Evolutionary conservation across 2,888 invertebrate genomes (phyloP), one percentile per base, ranked within the genome.

Genomic region (Helicoverpa assulta): DNA sequence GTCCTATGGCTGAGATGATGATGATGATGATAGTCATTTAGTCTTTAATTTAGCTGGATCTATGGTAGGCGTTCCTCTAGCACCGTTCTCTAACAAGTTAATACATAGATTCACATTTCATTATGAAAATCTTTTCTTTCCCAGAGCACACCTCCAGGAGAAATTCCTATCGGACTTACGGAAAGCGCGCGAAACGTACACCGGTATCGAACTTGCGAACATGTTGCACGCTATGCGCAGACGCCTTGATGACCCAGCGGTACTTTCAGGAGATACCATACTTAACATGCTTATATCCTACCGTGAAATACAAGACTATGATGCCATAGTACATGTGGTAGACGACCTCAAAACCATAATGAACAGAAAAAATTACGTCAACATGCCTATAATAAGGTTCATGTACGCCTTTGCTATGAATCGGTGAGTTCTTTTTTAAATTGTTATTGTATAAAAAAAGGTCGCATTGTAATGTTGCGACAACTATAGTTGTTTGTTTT

Each of bases 351-450:
- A 98, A 89, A 98, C 98, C 2, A 97, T 99, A 76, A 99, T 99
- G 81, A 98, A 98, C 85, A 97, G 98, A 76, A 98, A 98, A 88
- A 98, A 98, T 90, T 98, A 98, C 90, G 97, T 98, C 40, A 98
- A 98, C 88, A 98, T 99, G 73, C 98, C 98, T 18, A 98, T 98
- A 78, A 99, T 99, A 88, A 97, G 98, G 91, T 98, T 98, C 92
- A 96, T 99, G 84, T 99, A 99, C 93, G 99, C 99, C 2, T 99
- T 99, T 93, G 99, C 99, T 37, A 96, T 99, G 80, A 99, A 99
- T 94, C 96, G 98, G 97, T 97, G 84, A 90, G 91, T 83, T 73
- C 55, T 33, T 43, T 55, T 55, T 52, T 33, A 5, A 26, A 26
- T 40, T 12, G 7, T n/a, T 16, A 55, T 54, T 50, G n/a, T 2